Evolutionary conservation across 2,888 invertebrate genomes (phyloP).

Genomic region (Amphiduros pacificus): DNA sequence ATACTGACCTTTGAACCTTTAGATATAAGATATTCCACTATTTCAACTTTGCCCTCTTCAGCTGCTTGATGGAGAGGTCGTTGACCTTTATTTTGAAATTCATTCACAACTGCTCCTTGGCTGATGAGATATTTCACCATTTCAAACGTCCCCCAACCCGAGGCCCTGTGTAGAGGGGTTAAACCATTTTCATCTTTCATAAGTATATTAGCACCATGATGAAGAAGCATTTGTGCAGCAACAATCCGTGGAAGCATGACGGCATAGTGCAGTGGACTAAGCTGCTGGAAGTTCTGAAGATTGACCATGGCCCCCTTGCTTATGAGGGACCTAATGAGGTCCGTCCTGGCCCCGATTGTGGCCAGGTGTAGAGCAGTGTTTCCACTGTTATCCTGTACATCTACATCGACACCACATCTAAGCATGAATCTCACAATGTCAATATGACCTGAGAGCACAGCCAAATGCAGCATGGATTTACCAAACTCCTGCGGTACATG

Average conservation of each 20-base stretch:
- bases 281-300: background rate
- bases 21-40: background rate
- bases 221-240: background rate
- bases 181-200: background rate
- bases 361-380: constrained; percentile 2
- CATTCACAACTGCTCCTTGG: background rate
- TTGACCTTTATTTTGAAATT: background rate
- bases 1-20: background rate
- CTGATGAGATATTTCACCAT: background rate
- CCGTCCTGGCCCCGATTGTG: background rate
- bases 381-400: constrained; percentile 1
- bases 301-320: constrained; percentile 6
- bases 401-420: background rate
- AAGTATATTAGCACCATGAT: background rate
- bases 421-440: background rate
- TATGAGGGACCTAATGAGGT: background rate
- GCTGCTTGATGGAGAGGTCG: constrained; percentile 1
- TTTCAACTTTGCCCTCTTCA: background rate
- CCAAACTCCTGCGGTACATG: background rate
- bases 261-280: constrained; percentile 3
- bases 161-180: background rate
- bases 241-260: background rate
- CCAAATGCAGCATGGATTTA: constrained; percentile 1
- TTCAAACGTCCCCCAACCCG: background rate
- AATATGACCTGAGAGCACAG: background rate